These are phyloP conservation scores for Sebastes goodei DNA, from an alignment of 2,797 vertebrate species.

Conservation along the genomic window DNA sequence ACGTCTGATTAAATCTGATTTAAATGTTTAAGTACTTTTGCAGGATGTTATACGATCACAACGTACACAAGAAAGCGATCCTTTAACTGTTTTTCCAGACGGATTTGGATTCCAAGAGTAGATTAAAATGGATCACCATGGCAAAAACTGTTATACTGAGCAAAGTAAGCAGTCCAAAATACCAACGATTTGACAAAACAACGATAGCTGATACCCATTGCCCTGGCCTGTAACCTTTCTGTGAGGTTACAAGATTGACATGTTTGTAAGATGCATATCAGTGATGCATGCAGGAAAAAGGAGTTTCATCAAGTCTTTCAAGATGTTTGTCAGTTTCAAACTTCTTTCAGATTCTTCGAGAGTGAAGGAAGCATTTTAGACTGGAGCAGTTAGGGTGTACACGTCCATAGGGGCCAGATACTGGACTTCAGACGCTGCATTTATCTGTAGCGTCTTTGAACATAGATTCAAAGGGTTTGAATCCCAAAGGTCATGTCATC, in stretches of 20 bases:
- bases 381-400: constrained; percentile 47
- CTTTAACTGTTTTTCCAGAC: constrained; percentile 12
- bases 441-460: constrained; percentile 66
- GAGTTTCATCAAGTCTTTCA: constrained; percentile 22
- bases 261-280: constrained; percentile 47
- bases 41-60: not conserved
- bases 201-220: not conserved
- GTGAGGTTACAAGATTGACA: not conserved
- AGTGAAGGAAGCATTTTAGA: constrained; percentile 46
- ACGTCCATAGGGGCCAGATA: constrained; percentile 42
- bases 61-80: not conserved
- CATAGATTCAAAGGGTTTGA: constrained; percentile 55
- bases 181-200: not conserved
- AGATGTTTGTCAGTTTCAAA: constrained; percentile 33
- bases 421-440: constrained; percentile 43
- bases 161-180: not conserved
- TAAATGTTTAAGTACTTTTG: not conserved
- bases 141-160: not conserved
- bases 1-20: not conserved
- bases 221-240: not conserved
- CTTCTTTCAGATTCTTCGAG: constrained; percentile 16
- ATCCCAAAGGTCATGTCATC: constrained; percentile 11
- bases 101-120: not conserved
- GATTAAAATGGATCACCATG: not conserved
- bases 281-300: constrained; percentile 13